These are phyloP conservation scores for Tubulanus polymorphus DNA, from an alignment of 2,888 invertebrate species.

Conservation along the genomic window DNA sequence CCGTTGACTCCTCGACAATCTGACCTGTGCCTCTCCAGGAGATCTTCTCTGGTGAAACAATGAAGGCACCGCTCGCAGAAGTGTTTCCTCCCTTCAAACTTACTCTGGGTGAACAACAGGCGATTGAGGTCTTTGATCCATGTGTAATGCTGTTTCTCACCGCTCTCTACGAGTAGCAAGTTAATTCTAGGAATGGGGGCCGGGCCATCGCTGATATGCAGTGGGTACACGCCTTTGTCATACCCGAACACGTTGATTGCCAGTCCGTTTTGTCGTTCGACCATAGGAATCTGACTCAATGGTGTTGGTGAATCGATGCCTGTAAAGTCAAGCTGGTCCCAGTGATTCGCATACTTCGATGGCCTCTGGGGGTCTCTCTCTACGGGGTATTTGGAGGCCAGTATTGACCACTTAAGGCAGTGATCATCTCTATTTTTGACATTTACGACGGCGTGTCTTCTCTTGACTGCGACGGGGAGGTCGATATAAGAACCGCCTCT, in stretches of 20 bases:
- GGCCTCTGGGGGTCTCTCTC: neutral
- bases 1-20: slow-evolving; percentile 12
- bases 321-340: slow-evolving; percentile 7
- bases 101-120: slow-evolving; percentile 7
- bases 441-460: slow-evolving; percentile 13
- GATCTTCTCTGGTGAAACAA: slow-evolving; percentile 12
- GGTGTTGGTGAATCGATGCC: slow-evolving; percentile 12
- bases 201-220: neutral
- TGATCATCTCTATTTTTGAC: slow-evolving; percentile 15
- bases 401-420: slow-evolving; percentile 9
- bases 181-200: slow-evolving; percentile 1
- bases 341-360: neutral
- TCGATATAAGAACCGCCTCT: slow-evolving; percentile 12
- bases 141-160: slow-evolving; percentile 11
- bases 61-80: slow-evolving; percentile 14
- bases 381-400: neutral
- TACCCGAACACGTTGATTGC: slow-evolving; percentile 14
- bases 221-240: slow-evolving; percentile 9
- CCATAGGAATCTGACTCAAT: slow-evolving; percentile 6
- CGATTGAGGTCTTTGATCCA: slow-evolving; percentile 13
- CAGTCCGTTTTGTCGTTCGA: slow-evolving; percentile 10
- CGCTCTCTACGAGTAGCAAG: slow-evolving; percentile 13
- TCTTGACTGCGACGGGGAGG: slow-evolving; percentile 10
- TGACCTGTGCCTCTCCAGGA: slow-evolving; percentile 11
- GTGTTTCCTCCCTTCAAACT: slow-evolving; percentile 6